phyloP scores from a whole-genome alignment of 1,140 invertebrate species.

The Acyrthosiphon pisum region DNA sequence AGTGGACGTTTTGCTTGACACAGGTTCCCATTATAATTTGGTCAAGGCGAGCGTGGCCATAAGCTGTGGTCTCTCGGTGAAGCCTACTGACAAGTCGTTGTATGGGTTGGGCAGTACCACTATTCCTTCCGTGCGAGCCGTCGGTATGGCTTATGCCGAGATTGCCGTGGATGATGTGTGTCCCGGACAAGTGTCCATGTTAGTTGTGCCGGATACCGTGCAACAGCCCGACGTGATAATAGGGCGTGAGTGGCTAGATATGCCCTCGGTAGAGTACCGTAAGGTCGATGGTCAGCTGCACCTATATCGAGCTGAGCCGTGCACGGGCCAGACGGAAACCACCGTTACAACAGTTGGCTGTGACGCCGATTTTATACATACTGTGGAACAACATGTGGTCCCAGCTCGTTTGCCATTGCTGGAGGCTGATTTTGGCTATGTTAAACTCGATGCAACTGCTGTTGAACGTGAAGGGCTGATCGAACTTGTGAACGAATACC shows the following conservation, averaged over 20 bases:
- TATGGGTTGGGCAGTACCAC: not conserved
- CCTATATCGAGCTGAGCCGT: not conserved
- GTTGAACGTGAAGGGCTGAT: not conserved
- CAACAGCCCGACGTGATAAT: not conserved
- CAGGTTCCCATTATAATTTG: not conserved
- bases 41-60: not conserved
- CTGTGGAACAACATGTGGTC: not conserved
- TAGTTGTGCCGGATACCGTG: not conserved
- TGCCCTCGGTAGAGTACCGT: not conserved
- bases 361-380: not conserved
- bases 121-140: not conserved
- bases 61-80: not conserved
- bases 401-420: not conserved
- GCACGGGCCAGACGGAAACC: not conserved
- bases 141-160: not conserved
- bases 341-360: too few relatives aligned
- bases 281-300: not conserved
- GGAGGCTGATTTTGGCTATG: not conserved
- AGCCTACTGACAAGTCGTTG: not conserved
- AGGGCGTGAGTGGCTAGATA: not conserved
- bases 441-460: not conserved
- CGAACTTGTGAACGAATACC: not conserved
- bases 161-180: not conserved
- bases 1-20: not conserved
- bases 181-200: not conserved